Evolutionary conservation across 1,140 invertebrate species (phyloP).

Genomic region (Battus philenor): DNA sequence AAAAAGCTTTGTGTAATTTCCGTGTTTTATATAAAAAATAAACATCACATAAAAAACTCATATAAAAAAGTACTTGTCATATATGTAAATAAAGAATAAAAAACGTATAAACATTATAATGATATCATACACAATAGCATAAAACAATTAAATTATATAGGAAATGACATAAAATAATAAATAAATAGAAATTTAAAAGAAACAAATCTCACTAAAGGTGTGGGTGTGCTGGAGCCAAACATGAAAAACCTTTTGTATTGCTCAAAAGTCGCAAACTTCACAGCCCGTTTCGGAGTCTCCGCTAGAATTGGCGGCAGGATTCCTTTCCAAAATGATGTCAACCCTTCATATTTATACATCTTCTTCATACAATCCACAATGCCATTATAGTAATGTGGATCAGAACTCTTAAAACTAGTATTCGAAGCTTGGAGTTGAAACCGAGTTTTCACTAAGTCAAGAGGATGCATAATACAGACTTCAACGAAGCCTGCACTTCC

Average conservation of each 20-base stretch:
- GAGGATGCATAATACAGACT: constrained; percentile 96
- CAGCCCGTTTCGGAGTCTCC: constrained; percentile 96
- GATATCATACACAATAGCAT: too few relatives aligned
- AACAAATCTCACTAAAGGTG: constrained; percentile 80
- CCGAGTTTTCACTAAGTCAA: constrained; percentile 93
- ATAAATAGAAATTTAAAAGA: constrained; percentile 26
- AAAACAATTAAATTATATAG: too few relatives aligned
- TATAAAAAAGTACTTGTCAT: not conserved
- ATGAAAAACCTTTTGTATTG: constrained; percentile 92
- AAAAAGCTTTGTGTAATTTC: constrained; percentile 11
- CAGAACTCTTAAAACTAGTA: constrained; percentile 56
- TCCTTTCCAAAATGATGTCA: constrained; percentile 92
- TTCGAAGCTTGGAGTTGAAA: constrained; percentile 59
- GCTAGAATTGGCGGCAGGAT: constrained; percentile 93
- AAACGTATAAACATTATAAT: not conserved
- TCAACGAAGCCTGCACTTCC: constrained; percentile 95
- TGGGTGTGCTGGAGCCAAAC: constrained; percentile 83
- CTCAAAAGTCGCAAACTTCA: constrained; percentile 96
- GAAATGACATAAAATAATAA: constrained; percentile 15
- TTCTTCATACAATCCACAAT: constrained; percentile 91
- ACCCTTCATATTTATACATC: constrained; percentile 90
- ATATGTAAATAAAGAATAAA: not conserved
- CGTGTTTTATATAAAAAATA: not conserved
- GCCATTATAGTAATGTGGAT: constrained; percentile 84
- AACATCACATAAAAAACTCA: not conserved